These are phyloP conservation scores for Acleris sparsana DNA, from an alignment of 2,888 invertebrate genomes.

Conservation along the genomic window DNA sequence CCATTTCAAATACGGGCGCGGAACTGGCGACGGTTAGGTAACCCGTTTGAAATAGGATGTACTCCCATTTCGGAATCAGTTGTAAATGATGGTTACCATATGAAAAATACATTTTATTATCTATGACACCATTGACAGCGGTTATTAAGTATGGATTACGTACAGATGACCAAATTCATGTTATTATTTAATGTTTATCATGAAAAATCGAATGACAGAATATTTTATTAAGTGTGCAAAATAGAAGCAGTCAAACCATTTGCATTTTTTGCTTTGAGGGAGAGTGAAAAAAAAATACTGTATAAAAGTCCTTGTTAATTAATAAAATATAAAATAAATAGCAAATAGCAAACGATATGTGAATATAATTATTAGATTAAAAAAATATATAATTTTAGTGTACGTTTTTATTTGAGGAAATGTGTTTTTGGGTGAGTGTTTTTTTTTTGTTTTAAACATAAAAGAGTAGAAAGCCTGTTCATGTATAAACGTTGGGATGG, in stretches of 20 bases:
- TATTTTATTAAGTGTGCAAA: constrained; percentile 5
- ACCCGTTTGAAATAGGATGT: too few relatives aligned
- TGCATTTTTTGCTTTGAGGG: constrained; percentile 35
- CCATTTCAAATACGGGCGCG: too few relatives aligned
- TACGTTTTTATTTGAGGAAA: constrained; percentile 23
- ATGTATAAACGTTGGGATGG: too few relatives aligned
- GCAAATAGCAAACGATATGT: constrained; percentile 33
- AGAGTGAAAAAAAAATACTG: constrained; percentile 33
- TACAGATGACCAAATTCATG: too few relatives aligned
- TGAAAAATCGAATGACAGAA: background rate
- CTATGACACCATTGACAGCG: too few relatives aligned
- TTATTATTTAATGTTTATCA: too few relatives aligned
- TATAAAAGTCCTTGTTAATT: constrained; percentile 39
- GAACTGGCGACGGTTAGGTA: too few relatives aligned
- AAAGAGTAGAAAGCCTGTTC: too few relatives aligned
- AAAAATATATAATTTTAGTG: constrained; percentile 34
- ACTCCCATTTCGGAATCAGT: too few relatives aligned
- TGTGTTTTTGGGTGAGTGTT: background rate
- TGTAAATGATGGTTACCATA: too few relatives aligned
- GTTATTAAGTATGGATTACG: too few relatives aligned
- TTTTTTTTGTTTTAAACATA: background rate
- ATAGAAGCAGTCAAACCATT: constrained; percentile 4
- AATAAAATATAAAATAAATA: constrained; percentile 26
- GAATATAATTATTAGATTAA: constrained; percentile 35
- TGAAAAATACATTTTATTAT: too few relatives aligned